A percentile compares a stretch with the other conserved stretches of the same genome.
These are phyloP conservation scores for Phocides pigmalion DNA, from an alignment of 1,140 invertebrate genomes.

Conservation along the genomic window DNA sequence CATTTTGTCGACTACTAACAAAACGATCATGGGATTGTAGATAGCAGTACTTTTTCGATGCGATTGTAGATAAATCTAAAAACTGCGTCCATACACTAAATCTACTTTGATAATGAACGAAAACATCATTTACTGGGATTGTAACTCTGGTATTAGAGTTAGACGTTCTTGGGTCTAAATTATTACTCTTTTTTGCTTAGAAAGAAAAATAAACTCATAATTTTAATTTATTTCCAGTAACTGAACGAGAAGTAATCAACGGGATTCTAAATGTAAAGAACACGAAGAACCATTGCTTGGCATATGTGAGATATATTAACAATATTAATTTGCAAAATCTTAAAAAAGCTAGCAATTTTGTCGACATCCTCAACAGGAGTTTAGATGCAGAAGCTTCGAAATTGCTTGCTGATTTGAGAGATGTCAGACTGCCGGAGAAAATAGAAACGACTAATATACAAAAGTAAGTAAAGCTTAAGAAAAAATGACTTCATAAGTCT, in stretches of 20 bases:
- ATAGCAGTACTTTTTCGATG: no score
- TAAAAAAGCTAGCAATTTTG: slow-evolving; percentile 96
- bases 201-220: not conserved
- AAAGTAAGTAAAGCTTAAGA: slow-evolving; percentile 84
- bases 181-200: no score
- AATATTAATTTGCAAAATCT: slow-evolving; percentile 98
- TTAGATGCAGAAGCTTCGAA: slow-evolving; percentile 97
- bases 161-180: no score
- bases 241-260: slow-evolving; percentile 98
- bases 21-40: no score
- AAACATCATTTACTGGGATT: no score
- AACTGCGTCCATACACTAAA: no score
- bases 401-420: slow-evolving; percentile 94
- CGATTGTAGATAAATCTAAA: no score
- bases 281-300: slow-evolving; percentile 98
- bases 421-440: slow-evolving; percentile 93
- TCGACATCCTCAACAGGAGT: slow-evolving; percentile 97
- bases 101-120: no score
- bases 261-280: slow-evolving; percentile 97
- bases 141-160: no score
- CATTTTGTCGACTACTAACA: no score
- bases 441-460: slow-evolving; percentile 95
- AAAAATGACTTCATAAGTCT: no score
- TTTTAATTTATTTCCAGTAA: slow-evolving; percentile 88
- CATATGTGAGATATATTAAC: slow-evolving; percentile 97